These are phyloP conservation scores for Eciton burchellii DNA, from an alignment of 1,140 invertebrate genomes.

Conservation along the genomic window DNA sequence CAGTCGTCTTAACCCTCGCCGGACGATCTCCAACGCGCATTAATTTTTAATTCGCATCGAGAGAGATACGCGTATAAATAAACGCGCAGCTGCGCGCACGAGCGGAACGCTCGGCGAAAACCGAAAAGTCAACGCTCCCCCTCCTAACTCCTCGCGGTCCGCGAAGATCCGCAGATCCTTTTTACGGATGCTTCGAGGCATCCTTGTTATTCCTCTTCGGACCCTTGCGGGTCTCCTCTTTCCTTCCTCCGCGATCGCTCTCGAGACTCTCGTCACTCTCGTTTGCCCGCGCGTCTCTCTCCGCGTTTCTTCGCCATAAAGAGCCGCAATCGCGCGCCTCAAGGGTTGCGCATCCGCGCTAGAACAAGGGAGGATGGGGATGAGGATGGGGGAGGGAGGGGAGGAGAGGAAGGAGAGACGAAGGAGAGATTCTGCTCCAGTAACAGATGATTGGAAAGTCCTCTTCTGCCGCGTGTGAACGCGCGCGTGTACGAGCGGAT, in stretches of 20 bases:
- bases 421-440: background rate
- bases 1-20: background rate
- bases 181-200: no score
- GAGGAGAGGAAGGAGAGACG: background rate
- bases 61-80: background rate
- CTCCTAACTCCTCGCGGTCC: no score
- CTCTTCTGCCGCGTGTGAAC: slow-evolving; percentile 11
- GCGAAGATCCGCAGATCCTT: no score
- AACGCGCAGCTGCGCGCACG: background rate
- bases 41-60: slow-evolving; percentile 13
- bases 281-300: background rate
- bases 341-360: slow-evolving; percentile 3
- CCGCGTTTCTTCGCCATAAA: background rate
- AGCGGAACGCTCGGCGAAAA: background rate
- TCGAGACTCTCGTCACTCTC: no score
- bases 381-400: background rate
- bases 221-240: no score
- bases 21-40: background rate
- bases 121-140: background rate
- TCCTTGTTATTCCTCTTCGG: no score
- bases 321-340: background rate
- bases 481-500: slow-evolving; percentile 33
- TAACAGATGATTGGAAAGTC: slow-evolving; percentile 59
- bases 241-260: no score
- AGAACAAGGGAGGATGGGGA: background rate